Percentiles rank a stretch among this genome's conserved stretches.
Evolutionary conservation across 2,888 invertebrate species (phyloP).

Genomic region (Glaucopsyche alexis): DNA sequence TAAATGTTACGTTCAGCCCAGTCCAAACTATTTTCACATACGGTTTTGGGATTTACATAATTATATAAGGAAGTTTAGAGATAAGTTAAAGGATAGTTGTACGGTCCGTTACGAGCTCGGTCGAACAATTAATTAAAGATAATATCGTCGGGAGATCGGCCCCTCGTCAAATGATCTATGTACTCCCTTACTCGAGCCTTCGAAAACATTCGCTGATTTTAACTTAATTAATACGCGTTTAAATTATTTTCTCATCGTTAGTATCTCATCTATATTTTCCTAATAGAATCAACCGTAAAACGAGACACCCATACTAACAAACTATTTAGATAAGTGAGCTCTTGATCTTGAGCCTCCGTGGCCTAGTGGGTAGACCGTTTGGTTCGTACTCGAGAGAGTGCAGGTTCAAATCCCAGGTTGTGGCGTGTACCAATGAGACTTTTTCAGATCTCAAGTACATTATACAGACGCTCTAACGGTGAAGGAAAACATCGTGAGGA

Average conservation of each 20-base stretch:
- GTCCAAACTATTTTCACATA: slow-evolving; percentile 56
- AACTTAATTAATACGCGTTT: neutral
- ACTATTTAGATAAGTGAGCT: no score
- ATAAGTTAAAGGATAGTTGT: slow-evolving; percentile 20
- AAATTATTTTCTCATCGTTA: neutral
- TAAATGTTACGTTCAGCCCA: slow-evolving; percentile 56
- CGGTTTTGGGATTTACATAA: slow-evolving; percentile 8
- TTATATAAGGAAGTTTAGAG: slow-evolving; percentile 14
- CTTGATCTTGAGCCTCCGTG: no score
- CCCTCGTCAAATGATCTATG: slow-evolving; percentile 31
- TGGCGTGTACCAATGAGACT: no score
- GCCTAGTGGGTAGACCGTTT: no score
- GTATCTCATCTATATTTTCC: no score
- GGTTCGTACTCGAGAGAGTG: no score
- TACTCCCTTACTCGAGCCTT: slow-evolving; percentile 32
- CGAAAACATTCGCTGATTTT: neutral
- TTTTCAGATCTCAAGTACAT: no score
- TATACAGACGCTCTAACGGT: no score
- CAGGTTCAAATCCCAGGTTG: no score
- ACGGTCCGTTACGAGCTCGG: neutral
- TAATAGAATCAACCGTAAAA: no score
- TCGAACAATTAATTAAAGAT: slow-evolving; percentile 23
- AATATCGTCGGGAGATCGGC: slow-evolving; percentile 10
- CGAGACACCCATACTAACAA: no score
- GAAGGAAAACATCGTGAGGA: no score